These are phyloP conservation scores for Hirtodrosophila trivittata DNA, from an alignment of 2,888 invertebrate species.

Conservation along the genomic window DNA sequence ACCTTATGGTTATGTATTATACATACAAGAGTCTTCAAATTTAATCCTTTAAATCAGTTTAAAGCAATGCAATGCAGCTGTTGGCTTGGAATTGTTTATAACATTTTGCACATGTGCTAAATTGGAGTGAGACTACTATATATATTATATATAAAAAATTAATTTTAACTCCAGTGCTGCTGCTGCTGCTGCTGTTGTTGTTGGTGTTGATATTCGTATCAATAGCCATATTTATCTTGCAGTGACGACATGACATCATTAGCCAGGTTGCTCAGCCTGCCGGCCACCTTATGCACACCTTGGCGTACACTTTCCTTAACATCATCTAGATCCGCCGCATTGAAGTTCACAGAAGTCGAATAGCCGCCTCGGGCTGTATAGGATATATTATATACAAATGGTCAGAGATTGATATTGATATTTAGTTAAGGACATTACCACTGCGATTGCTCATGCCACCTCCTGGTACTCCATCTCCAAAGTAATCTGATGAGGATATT, in stretches of 20 bases:
- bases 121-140: constrained; percentile 54
- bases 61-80: constrained; percentile 30
- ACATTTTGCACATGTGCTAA: constrained; percentile 57
- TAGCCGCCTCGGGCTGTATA: constrained; percentile 73
- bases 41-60: constrained; percentile 22
- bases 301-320: constrained; percentile 98
- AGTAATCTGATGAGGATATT: constrained; percentile 98
- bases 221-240: constrained; percentile 91
- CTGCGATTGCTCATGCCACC: constrained; percentile 44
- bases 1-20: constrained; percentile 34
- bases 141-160: constrained; percentile 41
- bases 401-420: neutral
- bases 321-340: constrained; percentile 94
- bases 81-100: constrained; percentile 58
- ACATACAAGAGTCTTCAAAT: constrained; percentile 39
- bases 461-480: constrained; percentile 86
- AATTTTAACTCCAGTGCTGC: constrained; percentile 37
- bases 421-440: constrained; percentile 28
- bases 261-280: constrained; percentile 96
- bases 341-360: constrained; percentile 82
- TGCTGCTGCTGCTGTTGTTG: constrained; percentile 2
- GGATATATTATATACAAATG: neutral
- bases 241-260: constrained; percentile 96
- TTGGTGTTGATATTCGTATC: constrained; percentile 75
- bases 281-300: constrained; percentile 98